phyloP scores from a whole-genome alignment of 2,797 vertebrate species.

The Thalassophryne amazonica region DNA sequence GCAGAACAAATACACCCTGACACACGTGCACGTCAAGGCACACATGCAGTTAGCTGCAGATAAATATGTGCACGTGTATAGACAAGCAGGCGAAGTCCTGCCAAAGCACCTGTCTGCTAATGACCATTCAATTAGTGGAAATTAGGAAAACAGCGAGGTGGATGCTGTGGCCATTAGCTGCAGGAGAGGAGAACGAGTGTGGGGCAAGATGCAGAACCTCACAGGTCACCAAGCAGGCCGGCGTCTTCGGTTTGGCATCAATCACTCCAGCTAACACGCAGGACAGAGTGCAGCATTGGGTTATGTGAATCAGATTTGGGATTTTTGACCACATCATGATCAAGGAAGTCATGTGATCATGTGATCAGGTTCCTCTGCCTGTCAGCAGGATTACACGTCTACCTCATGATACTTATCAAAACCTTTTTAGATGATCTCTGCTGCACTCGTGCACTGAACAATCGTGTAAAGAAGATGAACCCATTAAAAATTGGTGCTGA shows the following conservation, averaged over 20 bases:
- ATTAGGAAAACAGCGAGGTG: conserved; percentile 76
- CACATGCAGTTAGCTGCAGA: conserved; percentile 17
- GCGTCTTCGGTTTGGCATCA: conserved; percentile 31
- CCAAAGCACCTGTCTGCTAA: conserved; percentile 73
- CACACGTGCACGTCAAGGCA: conserved; percentile 7
- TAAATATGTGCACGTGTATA: conserved; percentile 5
- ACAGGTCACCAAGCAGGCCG: conserved; percentile 46
- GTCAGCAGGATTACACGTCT: no score
- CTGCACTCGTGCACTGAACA: no score
- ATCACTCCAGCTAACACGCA: conserved; percentile 36
- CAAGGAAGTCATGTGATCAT: no score
- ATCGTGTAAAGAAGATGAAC: no score
- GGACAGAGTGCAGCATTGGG: background rate
- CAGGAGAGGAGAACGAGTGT: conserved; percentile 58
- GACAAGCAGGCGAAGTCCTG: conserved; percentile 38
- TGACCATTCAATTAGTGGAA: conserved; percentile 77
- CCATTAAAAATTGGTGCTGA: no score
- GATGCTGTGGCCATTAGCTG: conserved; percentile 77
- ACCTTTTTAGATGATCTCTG: no score
- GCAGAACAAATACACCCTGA: conserved; percentile 41
- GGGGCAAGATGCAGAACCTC: conserved; percentile 48
- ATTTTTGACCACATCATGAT: no score
- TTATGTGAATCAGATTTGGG: no score
- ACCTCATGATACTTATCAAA: no score
- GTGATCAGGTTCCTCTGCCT: no score